Evolutionary conservation across 53 echinoderm and acorn worm species (phyloP), one percentile per base, ranked within the genome.

Genomic region (Luidia sarsii): DNA sequence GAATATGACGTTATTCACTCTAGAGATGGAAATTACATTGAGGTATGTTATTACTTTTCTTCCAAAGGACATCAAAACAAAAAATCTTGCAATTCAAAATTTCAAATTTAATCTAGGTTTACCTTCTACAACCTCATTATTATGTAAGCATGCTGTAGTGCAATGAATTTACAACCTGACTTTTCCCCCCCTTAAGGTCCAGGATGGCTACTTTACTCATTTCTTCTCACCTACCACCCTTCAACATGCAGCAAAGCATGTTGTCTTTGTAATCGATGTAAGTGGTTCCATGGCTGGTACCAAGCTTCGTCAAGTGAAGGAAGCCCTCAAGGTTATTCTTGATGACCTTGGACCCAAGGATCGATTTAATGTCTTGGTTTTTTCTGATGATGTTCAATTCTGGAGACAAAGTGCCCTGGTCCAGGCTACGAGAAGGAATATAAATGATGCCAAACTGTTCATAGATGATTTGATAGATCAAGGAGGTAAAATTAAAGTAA

Each of bases 241-340:
- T 24, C 69, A 65, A 65, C 80, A 86, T 30, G 86, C 91, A 27
- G 62, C 94, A 43, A 99, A 99, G 36, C 91, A 99, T 19, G 79
- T 91, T 3, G 91, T 99, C n/a, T 99, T 99, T 46, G 85, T 99
- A 46, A 94, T 99, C 19, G 99, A 99, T 51, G 89, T 94, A 60
- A 99, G 99, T 48, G 99, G 89, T 10, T 99, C 99, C 32, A 99
- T 99, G 99, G 91, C 85, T n/a, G 99, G 99, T 30, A 84, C 88
- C 22, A 99, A 99, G 41, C 77, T 99, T 27, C 55, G 75, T 21
- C 99, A 99, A 70, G 91, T 91, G 50, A 99, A 99, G 41, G 99
- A 91, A 25, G 94, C 94, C 28, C 82, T 99, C 20, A 87, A 94
- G 56, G 87, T 85, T 46, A 91, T 94, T 56, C 52, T 99, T 20